phyloP scores from a whole-genome alignment of 2,797 vertebrate species.

The Gymnothorax reevesii region DNA sequence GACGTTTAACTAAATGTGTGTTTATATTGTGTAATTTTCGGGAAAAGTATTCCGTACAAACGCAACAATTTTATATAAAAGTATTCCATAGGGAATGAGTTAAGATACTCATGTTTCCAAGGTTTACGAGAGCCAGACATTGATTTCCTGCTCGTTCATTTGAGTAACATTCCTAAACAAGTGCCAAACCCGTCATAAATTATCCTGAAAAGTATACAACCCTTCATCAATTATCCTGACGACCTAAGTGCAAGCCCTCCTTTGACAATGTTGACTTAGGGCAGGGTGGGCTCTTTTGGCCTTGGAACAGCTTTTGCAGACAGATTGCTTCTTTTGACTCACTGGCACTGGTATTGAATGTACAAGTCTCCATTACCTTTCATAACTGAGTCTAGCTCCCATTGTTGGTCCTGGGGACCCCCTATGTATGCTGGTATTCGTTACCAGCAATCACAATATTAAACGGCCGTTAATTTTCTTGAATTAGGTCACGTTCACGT shows the following conservation, averaged over 20 bases:
- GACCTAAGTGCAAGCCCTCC: conserved; percentile 5
- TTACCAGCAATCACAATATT: too few species aligned
- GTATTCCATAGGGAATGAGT: too few species aligned
- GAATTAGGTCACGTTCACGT: too few species aligned
- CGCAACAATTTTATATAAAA: too few species aligned
- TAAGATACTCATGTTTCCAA: neutral
- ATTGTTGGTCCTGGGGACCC: too few species aligned
- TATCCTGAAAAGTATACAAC: conserved; percentile 53
- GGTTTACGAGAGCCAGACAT: conserved; percentile 58
- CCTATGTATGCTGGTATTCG: too few species aligned
- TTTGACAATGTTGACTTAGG: conserved; percentile 7
- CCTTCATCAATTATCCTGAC: conserved; percentile 65
- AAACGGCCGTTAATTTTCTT: too few species aligned
- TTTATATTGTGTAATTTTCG: too few species aligned
- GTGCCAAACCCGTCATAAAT: conserved; percentile 64
- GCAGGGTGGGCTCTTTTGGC: neutral
- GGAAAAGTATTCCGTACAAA: too few species aligned
- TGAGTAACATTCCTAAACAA: conserved; percentile 36
- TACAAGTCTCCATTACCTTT: neutral
- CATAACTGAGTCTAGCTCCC: too few species aligned
- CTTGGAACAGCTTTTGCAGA: neutral
- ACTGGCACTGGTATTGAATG: neutral
- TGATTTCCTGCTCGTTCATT: conserved; percentile 65
- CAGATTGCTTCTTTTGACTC: neutral
- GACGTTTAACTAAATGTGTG: too few species aligned